Base-by-base conservation (phyloP, 2,888 invertebrate genomes). In the Nezara viridula region DNA sequence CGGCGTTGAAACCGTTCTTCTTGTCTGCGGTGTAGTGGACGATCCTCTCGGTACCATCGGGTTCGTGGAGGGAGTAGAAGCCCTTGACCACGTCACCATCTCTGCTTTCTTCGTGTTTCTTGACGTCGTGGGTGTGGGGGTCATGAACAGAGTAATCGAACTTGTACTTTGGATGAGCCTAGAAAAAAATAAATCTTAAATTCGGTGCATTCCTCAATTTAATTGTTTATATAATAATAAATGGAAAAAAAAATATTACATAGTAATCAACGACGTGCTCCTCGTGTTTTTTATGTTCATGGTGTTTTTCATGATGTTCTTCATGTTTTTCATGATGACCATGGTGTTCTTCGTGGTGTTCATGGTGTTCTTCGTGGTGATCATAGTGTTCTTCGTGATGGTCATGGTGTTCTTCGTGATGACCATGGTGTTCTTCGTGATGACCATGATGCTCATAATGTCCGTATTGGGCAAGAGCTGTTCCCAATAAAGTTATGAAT, bases 11-110 rank as follows among this genome's bases (percentile, higher is more conserved):
- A 21, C 91, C 91, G 90, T 91, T 90, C 89, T 91, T 90, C n/a
- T 91, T 89, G 89, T 91, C 91, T 14, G 91, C 91, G 3, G 91
- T 91, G 91, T 91, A 91, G 90, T 91, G 91, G n/a, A 91, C 91
- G 55, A 90, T 90, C n/a, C 91, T 77, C 55, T 90, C 85, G 85
- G 90, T 88, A 85, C 91, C 91, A 88, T 91, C 91, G 50, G 91
- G 90, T 90, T 91, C 90, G 77, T 91, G 89, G 89, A 91, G 89
- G 32, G 92, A 93, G 92, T 93, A 93, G 91, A 92, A 92, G n/a
- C 89, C 89, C 50, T 85, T 55, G 19, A 89, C 89, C 0, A 40
- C 44, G 86, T 89, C 89, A 19, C 89, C 89, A 12, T 89, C 86
- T 32, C 89, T 85, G 32, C 86, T 87, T 37, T 55, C 55, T 32